Evolutionary conservation across 1,140 invertebrate genomes (phyloP).

Genomic region (Cydia strobilella): DNA sequence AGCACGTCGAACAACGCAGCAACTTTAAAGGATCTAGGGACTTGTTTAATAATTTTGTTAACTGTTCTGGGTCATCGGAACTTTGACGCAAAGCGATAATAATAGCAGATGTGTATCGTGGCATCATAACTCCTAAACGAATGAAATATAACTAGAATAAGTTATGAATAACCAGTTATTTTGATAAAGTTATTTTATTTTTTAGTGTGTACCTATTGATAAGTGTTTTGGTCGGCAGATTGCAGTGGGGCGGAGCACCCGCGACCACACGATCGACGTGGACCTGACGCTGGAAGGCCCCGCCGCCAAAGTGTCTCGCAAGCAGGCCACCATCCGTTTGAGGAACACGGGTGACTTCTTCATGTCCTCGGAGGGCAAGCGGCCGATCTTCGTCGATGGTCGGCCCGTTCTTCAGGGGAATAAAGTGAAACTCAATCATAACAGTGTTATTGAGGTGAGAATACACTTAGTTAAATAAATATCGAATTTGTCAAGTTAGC

Average conservation of each 20-base stretch:
- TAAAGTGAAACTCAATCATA: slow-evolving; percentile 94
- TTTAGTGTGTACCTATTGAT: slow-evolving; percentile 3
- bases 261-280: slow-evolving; percentile 95
- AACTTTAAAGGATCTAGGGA: neutral
- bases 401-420: slow-evolving; percentile 92
- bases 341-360: slow-evolving; percentile 97
- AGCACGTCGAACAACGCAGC: slow-evolving; percentile 26
- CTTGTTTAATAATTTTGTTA: no score
- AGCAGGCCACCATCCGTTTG: slow-evolving; percentile 94
- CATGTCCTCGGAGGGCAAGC: slow-evolving; percentile 96
- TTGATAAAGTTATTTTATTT: neutral
- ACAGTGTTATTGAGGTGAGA: slow-evolving; percentile 95
- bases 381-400: slow-evolving; percentile 96
- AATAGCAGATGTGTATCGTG: no score
- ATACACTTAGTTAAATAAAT: neutral
- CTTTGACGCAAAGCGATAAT: no score
- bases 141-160: no score
- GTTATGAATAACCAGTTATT: neutral
- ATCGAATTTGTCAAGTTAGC: no score
- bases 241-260: slow-evolving; percentile 93
- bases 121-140: no score
- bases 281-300: slow-evolving; percentile 96
- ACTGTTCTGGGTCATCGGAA: no score
- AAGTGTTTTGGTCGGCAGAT: slow-evolving; percentile 82
- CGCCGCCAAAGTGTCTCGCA: slow-evolving; percentile 90